Evolutionary conservation across 2,113 vertebrate species (phyloP), one percentile per base, ranked within the genome.

Genomic region (Trochalopteron elliotii): DNA sequence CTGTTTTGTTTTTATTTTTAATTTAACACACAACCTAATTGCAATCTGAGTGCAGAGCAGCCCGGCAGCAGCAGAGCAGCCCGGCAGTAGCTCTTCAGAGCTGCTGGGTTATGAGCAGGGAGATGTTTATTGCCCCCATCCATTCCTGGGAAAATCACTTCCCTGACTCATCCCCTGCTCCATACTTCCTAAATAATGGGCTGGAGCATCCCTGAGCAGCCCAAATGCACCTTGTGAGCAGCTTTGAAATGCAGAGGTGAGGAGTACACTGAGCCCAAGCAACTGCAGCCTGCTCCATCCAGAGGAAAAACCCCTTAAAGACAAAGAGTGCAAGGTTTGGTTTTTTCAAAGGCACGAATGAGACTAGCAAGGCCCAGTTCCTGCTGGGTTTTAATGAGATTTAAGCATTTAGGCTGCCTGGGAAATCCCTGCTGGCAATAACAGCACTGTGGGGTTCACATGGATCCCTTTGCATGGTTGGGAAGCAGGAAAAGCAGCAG

Each of bases 81-180:
- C 80, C 0, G 11, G 93, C 91, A 37, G 87, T 56, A 64, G 83
- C 93, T 83, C 93, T 79, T 59, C 31, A 39, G 72, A 92, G 74
- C 93, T 47, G 67, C 89, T 94, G 93, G 81, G 45, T 96, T 95
- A 90, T 77, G 95, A 96, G 84, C 94, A 94, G 65, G 84, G 87
- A 96, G 91, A 94, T 91, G 45, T 91, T 96, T 96, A 96, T 95
- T 55, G 91, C 91, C 94, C 94, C 94, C 93, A 96, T 93, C 49
- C 87, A 80, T 96, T 76, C 61, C 91, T 8, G 7, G 55, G 78
- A 93, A 95, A 97, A 96, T 95, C 94, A 90, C 91, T 80, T 64
- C 61, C 45, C 83, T 90, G 93, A 93, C 91, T 85, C 89, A 85
- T 82, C 64, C 89, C 70, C 27, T 79, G 78, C 87, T 67, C 93